Percentiles rank a stretch among this genome's conserved stretches.
Evolutionary conservation across 2,888 invertebrate genomes (phyloP).

Genomic region (Drosophila kanekoi): DNA sequence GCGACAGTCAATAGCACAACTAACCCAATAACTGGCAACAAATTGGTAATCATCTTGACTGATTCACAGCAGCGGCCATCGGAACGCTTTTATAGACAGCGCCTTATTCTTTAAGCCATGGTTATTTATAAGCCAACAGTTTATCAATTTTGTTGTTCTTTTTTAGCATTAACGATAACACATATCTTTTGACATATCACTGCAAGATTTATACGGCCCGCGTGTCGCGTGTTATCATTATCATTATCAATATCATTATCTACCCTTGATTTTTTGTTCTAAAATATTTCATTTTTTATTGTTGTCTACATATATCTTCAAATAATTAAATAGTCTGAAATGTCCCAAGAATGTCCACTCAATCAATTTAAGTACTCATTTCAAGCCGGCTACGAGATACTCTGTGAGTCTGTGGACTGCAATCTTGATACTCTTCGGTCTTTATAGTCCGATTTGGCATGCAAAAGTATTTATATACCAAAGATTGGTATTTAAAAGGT

Average conservation of each 20-base stretch:
- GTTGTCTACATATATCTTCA: too few species aligned
- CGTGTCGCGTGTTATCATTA: neutral
- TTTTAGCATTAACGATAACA: neutral
- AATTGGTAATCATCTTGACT: conserved; percentile 17
- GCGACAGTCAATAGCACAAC: conserved; percentile 13
- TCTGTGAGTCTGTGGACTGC: too few species aligned
- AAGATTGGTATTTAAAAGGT: too few species aligned
- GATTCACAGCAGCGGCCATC: neutral
- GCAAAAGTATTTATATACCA: too few species aligned
- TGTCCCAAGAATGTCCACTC: too few species aligned
- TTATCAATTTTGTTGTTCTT: neutral
- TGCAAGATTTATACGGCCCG: conserved; percentile 3
- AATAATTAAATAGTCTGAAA: too few species aligned
- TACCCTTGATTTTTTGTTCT: neutral
- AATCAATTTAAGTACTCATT: too few species aligned
- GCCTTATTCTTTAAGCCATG: neutral
- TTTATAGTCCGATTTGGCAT: too few species aligned
- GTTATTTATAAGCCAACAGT: conserved; percentile 11
- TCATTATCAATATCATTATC: neutral
- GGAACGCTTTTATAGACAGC: conserved; percentile 3
- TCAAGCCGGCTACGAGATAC: too few species aligned
- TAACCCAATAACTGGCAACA: neutral
- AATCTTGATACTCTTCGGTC: too few species aligned
- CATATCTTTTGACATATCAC: neutral
- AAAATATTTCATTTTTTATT: neutral